A percentile compares a stretch with the other conserved stretches of the same genome.
These are phyloP conservation scores for Micromesistius poutassou DNA, from an alignment of 2,797 vertebrate species.

Conservation along the genomic window DNA sequence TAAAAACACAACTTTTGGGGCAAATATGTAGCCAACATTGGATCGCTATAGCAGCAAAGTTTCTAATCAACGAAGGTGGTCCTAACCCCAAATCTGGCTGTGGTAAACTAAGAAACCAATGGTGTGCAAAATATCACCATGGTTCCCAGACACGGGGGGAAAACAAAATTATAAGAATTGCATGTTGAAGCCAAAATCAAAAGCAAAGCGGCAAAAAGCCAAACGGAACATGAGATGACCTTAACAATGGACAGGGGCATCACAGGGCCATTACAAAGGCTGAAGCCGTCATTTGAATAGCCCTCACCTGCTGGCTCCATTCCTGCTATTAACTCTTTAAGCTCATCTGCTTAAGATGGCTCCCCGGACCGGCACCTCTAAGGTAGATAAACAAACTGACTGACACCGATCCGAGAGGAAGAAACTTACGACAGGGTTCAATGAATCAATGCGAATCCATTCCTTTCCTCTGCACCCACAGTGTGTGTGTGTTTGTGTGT, in stretches of 20 bases:
- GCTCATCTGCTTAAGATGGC: background rate
- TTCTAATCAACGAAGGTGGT: constrained; percentile 10
- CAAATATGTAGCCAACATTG: background rate
- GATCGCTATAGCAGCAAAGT: background rate
- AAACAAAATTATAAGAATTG: background rate
- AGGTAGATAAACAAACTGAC: constrained; percentile 10
- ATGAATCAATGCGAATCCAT: too few relatives aligned
- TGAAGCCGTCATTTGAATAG: background rate
- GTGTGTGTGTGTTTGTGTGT: background rate
- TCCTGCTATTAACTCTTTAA: background rate
- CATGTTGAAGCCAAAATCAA: background rate
- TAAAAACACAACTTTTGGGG: background rate
- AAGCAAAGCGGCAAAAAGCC: background rate
- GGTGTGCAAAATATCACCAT: background rate
- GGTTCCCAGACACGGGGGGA: background rate
- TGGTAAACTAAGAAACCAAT: background rate
- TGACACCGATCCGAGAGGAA: background rate
- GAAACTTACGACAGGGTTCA: background rate
- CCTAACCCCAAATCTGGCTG: constrained; percentile 12
- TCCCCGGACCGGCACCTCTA: background rate
- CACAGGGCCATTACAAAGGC: background rate
- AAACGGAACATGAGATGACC: background rate
- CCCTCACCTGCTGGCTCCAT: background rate
- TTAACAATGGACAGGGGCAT: background rate
- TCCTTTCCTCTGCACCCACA: too few relatives aligned